These are phyloP conservation scores for Hypothenemus hampei DNA, from an alignment of 1,140 invertebrate species.

Conservation along the genomic window DNA sequence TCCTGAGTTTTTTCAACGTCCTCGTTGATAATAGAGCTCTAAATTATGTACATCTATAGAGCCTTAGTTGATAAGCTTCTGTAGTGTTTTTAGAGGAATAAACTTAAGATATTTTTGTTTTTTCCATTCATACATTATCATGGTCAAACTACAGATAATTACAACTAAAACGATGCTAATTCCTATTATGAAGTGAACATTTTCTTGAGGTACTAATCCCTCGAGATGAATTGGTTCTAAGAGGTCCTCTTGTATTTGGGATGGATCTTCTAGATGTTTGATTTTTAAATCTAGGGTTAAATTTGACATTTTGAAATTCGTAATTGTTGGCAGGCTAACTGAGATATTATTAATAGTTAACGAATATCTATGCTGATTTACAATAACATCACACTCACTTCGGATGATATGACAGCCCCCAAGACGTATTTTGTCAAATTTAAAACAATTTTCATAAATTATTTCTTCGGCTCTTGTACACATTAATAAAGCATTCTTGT, in stretches of 20 bases:
- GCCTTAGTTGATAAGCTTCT: neutral
- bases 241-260: neutral
- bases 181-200: neutral
- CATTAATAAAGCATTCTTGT: neutral
- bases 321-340: neutral
- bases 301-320: neutral
- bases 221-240: neutral
- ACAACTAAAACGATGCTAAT: neutral
- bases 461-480: neutral
- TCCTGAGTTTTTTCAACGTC: too few relatives aligned
- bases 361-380: neutral
- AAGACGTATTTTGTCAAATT: neutral
- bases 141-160: neutral
- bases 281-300: neutral
- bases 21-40: too few relatives aligned
- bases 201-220: neutral
- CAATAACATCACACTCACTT: slow-evolving; percentile 3
- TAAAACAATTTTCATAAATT: neutral
- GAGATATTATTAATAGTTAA: slow-evolving; percentile 3
- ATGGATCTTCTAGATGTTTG: neutral
- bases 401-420: neutral
- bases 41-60: too few relatives aligned
- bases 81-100: neutral
- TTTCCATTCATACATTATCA: slow-evolving; percentile 1
- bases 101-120: neutral